These are phyloP conservation scores for Copidosoma aretas DNA, from an alignment of 2,888 invertebrate species.

Conservation along the genomic window DNA sequence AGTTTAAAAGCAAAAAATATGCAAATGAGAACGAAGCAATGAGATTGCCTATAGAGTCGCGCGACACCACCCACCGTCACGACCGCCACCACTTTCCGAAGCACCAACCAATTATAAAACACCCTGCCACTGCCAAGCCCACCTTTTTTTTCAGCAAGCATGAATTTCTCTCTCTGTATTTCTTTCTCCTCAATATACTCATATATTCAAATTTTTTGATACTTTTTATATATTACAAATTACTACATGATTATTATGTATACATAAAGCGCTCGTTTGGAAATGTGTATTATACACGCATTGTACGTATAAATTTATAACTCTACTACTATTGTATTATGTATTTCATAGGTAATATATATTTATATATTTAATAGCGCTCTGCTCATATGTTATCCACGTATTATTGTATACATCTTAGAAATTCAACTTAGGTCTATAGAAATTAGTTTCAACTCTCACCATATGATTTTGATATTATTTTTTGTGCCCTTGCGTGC, in stretches of 20 bases:
- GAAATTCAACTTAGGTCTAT: conserved; percentile 33
- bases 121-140: conserved; percentile 59
- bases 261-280: conserved; percentile 27
- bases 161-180: conserved; percentile 49
- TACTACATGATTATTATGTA: conserved; percentile 18
- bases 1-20: conserved; percentile 7
- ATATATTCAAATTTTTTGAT: background rate
- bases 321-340: conserved; percentile 1
- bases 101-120: conserved; percentile 55
- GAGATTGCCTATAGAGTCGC: conserved; percentile 15
- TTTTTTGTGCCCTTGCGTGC: background rate
- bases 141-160: conserved; percentile 54
- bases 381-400: conserved; percentile 32
- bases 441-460: conserved; percentile 31
- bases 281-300: conserved; percentile 41
- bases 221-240: conserved; percentile 29
- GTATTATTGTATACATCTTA: conserved; percentile 32
- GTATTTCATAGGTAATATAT: conserved; percentile 23
- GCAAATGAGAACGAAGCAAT: conserved; percentile 8
- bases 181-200: conserved; percentile 12
- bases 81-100: conserved; percentile 55
- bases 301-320: conserved; percentile 37
- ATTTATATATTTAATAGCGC: conserved; percentile 20
- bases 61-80: conserved; percentile 41
- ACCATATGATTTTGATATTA: conserved; percentile 3